These are phyloP conservation scores for Eretmocerus hayati DNA, from an alignment of 2,888 invertebrate genomes.

Conservation along the genomic window DNA sequence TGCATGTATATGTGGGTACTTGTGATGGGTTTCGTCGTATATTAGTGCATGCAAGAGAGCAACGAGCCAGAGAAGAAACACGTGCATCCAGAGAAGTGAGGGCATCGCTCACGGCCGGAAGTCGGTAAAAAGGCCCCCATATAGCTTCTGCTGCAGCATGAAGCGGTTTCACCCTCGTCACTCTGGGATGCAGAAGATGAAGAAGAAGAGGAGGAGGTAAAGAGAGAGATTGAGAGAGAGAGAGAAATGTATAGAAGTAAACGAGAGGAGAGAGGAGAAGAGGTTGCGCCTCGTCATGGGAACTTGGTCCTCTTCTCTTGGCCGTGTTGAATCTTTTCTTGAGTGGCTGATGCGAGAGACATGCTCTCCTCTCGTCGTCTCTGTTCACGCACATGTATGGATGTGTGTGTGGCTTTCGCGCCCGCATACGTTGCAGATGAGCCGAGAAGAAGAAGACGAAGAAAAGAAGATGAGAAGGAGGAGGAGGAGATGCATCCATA, in stretches of 20 bases:
- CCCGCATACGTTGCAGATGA: too few relatives aligned
- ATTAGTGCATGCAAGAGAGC: too few relatives aligned
- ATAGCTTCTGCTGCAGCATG: too few relatives aligned
- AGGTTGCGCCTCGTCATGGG: slow-evolving; percentile 38
- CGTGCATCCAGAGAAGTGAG: slow-evolving; percentile 39
- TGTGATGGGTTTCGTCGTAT: too few relatives aligned
- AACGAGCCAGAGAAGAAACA: too few relatives aligned
- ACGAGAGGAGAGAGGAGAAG: not conserved
- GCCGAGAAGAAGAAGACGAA: too few relatives aligned
- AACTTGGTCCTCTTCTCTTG: slow-evolving; percentile 30
- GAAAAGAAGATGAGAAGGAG: too few relatives aligned
- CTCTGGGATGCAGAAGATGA: slow-evolving; percentile 27
- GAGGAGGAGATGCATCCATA: too few relatives aligned
- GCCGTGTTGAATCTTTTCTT: too few relatives aligned
- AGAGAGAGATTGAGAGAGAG: too few relatives aligned
- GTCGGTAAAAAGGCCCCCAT: slow-evolving; percentile 45
- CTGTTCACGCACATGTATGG: not conserved
- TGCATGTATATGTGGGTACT: too few relatives aligned
- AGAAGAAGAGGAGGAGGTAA: slow-evolving; percentile 6
- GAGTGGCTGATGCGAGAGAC: not conserved
- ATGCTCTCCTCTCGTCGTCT: not conserved
- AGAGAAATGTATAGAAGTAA: slow-evolving; percentile 6
- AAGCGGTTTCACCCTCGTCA: slow-evolving; percentile 48
- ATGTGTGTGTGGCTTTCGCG: not conserved
- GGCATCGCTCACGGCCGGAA: slow-evolving; percentile 41